A percentile compares a stretch with the other conserved stretches of the same genome.
Conservation (phyloP, 2,113 vertebrate species). For the Sinosuthora webbiana region DNA sequence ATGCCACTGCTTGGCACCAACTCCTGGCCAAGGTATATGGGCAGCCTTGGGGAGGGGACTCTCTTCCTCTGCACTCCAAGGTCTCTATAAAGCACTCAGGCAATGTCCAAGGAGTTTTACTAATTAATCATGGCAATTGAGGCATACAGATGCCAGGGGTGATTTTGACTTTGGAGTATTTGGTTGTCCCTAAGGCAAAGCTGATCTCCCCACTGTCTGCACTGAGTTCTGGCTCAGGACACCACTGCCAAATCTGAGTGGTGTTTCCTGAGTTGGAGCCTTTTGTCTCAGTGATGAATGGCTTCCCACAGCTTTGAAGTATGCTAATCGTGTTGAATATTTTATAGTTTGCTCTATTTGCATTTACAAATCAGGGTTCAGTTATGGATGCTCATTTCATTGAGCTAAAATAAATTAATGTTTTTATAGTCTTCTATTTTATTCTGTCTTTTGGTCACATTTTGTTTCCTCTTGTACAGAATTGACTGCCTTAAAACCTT, state of each 20-base stretch:
- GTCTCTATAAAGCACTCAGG: background rate
- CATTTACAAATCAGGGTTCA: background rate
- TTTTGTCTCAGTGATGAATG: background rate
- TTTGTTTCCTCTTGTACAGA: background rate
- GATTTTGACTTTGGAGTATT: background rate
- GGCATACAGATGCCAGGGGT: background rate
- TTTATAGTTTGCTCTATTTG: background rate
- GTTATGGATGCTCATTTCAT: background rate
- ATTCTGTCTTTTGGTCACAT: background rate
- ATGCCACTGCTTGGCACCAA: background rate
- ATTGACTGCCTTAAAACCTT: background rate
- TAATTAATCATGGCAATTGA: background rate
- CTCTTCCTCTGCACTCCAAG: background rate
- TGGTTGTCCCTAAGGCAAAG: background rate
- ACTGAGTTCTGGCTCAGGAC: background rate
- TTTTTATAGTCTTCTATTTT: background rate
- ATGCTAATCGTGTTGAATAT: background rate
- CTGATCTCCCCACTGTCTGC: background rate
- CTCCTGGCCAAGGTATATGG: background rate
- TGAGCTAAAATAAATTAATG: background rate
- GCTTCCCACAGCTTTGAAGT: background rate
- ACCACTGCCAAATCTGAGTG: background rate
- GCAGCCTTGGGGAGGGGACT: background rate
- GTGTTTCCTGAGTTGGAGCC: background rate
- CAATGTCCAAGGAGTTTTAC: background rate